Evolutionary conservation across 2,113 vertebrate genomes (phyloP), one percentile per base, ranked within the genome.

Genomic region (Formicarius rufipectus): DNA sequence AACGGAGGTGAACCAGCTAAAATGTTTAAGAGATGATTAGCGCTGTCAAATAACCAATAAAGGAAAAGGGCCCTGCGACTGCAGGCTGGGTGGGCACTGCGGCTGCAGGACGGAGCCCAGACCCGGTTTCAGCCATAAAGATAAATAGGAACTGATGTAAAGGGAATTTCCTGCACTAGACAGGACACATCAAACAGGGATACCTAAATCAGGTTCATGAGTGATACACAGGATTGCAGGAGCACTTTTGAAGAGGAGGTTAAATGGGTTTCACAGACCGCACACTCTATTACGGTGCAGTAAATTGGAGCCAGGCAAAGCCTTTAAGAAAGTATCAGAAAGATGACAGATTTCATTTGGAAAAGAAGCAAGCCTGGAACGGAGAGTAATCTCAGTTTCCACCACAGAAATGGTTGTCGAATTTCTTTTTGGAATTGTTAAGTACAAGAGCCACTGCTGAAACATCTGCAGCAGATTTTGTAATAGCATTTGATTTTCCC

Each of bases 401-500:
- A 9, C 18, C 49, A 31, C 35, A 22, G 68, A 80, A 84, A 86
- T 20, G 3, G 50, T 39, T 42, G 42, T 14, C 71, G 31, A 66
- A 13, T 84, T 86, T 91, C 13, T 47, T 15, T 85, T 75, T 77
- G 55, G 20, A 83, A 42, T 13, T 62, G 12, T 3, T 50, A 23
- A 4, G 11, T 16, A n/a, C 39, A 74, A 68, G 33, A 89, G 35
- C 37, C 7, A 10, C 18, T 28, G 42, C 47, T 62, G 50, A 60
- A 79, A 67, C 40, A 66, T 66, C 49, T 67, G 25, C 45, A 78
- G 45, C 14, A 40, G 35, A 63, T 84, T 84, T 73, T 52, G 12
- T 64, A 86, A 44, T 35, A 44, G 31, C 78, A 53, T 92, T 96
- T 92, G 87, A 63, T 93, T 77, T 90, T 89, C 60, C 53, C 22